Conservation (phyloP, 2,888 invertebrate species). For the Lymantria dispar region DNA sequence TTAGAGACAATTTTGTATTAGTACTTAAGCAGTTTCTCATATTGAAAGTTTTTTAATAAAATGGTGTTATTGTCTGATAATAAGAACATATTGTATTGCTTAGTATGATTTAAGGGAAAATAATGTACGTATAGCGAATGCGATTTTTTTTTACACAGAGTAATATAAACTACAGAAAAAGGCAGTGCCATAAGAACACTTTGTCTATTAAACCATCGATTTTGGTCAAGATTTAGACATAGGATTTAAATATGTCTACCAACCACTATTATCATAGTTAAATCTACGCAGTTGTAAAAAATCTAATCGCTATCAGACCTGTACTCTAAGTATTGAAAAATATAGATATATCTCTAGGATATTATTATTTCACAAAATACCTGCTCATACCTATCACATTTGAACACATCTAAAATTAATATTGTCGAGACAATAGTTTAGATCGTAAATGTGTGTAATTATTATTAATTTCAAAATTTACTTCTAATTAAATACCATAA, state of each 20-base stretch:
- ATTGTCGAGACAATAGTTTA: too few relatives aligned
- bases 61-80: too few relatives aligned
- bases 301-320: slow-evolving; percentile 30
- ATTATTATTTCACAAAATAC: background rate
- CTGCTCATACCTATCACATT: background rate
- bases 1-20: too few relatives aligned
- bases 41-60: too few relatives aligned
- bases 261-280: slow-evolving; percentile 6
- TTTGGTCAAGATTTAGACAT: background rate
- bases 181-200: slow-evolving; percentile 32
- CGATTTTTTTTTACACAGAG: slow-evolving; percentile 6
- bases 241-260: background rate
- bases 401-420: background rate
- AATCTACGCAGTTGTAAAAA: slow-evolving; percentile 30
- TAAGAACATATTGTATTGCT: too few relatives aligned
- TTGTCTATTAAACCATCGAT: slow-evolving; percentile 14
- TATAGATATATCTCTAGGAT: slow-evolving; percentile 20
- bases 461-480: too few relatives aligned
- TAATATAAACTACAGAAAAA: slow-evolving; percentile 14
- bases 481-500: too few relatives aligned
- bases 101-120: too few relatives aligned
- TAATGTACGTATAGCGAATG: too few relatives aligned
- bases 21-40: too few relatives aligned
- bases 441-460: too few relatives aligned
- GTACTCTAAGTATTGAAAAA: slow-evolving; percentile 37